These are phyloP conservation scores for Tokudaia muenninki DNA, from an alignment of 2,797 vertebrate species.

Conservation along the genomic window DNA sequence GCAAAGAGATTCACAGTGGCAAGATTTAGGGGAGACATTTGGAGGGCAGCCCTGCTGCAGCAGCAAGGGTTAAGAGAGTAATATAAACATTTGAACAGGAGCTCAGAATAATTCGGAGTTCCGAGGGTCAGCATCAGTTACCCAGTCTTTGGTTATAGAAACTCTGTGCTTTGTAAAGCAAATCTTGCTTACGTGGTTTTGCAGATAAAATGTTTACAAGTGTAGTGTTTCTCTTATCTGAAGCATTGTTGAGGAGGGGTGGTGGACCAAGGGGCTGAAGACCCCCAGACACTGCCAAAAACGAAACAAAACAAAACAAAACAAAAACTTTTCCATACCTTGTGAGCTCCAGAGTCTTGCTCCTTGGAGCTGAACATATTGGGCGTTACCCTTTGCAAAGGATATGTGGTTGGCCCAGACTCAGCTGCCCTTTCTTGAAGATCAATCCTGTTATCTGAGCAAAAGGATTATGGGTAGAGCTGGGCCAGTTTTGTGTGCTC, in stretches of 20 bases:
- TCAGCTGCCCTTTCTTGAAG: neutral
- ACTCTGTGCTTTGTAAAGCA: neutral
- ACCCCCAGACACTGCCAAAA: slow-evolving; percentile 1
- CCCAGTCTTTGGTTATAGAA: neutral
- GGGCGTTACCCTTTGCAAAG: neutral
- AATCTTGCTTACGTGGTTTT: slow-evolving; percentile 11
- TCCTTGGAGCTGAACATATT: neutral
- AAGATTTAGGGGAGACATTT: slow-evolving; percentile 42
- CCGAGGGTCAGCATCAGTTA: neutral
- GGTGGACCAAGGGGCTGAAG: neutral
- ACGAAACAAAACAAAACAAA: neutral
- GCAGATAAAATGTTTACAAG: neutral
- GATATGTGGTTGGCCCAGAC: neutral
- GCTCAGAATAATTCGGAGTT: neutral
- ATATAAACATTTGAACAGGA: neutral
- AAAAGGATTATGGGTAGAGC: neutral
- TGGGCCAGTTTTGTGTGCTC: neutral
- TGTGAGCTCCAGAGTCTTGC: neutral
- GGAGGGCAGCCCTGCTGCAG: neutral
- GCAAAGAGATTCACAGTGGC: neutral
- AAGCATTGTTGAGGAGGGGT: neutral
- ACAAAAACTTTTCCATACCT: neutral
- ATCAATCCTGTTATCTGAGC: neutral
- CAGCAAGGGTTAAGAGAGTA: slow-evolving; percentile 12
- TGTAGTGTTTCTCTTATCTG: neutral